phyloP scores from a whole-genome alignment of 2,113 vertebrate species.

The Pseudorhombus dupliciocellatus region DNA sequence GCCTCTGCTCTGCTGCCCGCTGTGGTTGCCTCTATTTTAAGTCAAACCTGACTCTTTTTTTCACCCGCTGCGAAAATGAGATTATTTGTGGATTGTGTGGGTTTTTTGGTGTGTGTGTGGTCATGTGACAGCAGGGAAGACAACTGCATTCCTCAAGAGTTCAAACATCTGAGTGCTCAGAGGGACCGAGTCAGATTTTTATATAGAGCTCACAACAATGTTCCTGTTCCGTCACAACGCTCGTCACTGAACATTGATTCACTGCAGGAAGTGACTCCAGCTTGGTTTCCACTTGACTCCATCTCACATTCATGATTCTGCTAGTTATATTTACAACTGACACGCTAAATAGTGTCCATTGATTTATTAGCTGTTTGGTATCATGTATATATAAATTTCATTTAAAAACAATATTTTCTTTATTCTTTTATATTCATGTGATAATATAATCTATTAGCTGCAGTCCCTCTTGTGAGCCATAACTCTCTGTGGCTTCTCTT shows the following conservation, averaged over 20 bases:
- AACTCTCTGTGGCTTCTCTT: too few species aligned
- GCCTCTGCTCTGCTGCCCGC: not conserved
- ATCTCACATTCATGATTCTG: too few species aligned
- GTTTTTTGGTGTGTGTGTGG: constrained; percentile 10
- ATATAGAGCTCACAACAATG: not conserved
- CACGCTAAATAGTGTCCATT: too few species aligned
- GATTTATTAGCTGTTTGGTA: too few species aligned
- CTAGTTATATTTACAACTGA: too few species aligned
- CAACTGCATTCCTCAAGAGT: constrained; percentile 30
- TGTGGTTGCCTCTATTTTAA: constrained; percentile 2
- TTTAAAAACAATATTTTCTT: too few species aligned
- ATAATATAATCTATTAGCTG: too few species aligned
- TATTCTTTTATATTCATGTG: too few species aligned
- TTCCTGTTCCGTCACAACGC: not conserved
- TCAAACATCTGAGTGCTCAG: not conserved
- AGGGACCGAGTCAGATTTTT: constrained; percentile 17
- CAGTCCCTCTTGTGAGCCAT: too few species aligned
- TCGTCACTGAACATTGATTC: too few species aligned
- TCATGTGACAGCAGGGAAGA: constrained; percentile 28
- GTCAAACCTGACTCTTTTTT: not conserved
- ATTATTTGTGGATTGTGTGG: constrained; percentile 15
- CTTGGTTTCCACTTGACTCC: not conserved
- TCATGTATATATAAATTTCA: too few species aligned
- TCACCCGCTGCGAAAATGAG: constrained; percentile 14
- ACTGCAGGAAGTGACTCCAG: not conserved